Evolutionary conservation across 2,113 vertebrate species (phyloP).

Genomic region (Bubo scandiacus): DNA sequence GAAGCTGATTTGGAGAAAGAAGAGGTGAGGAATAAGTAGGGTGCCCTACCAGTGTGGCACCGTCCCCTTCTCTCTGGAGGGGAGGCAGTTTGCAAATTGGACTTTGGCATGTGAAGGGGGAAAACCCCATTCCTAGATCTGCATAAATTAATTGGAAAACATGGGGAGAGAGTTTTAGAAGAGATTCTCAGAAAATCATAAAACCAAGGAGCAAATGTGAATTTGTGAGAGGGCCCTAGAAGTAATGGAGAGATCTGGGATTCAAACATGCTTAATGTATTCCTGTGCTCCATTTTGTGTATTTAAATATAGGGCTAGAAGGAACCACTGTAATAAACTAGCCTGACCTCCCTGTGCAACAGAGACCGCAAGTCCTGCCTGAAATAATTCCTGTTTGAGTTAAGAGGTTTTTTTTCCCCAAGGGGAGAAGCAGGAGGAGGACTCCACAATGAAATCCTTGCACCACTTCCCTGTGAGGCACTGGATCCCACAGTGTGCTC

Average conservation of each 20-base stretch:
- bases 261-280: neutral
- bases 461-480: neutral
- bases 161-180: neutral
- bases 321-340: slow-evolving; percentile 12
- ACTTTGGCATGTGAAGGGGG: neutral
- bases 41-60: neutral
- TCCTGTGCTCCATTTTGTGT: neutral
- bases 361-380: neutral
- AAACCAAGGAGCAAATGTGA: neutral
- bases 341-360: neutral
- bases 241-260: neutral
- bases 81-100: neutral
- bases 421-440: neutral
- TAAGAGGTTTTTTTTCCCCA: neutral
- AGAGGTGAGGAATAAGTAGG: neutral
- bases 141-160: neutral
- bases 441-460: neutral
- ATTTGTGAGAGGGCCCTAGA: neutral
- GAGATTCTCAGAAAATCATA: neutral
- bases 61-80: neutral
- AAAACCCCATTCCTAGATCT: neutral
- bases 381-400: slow-evolving; percentile 11
- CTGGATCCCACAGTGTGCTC: neutral
- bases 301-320: slow-evolving; percentile 6
- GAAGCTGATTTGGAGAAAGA: neutral